Evolutionary conservation across 1,140 invertebrate genomes (phyloP).

Genomic region (Diorhabda carinulata): DNA sequence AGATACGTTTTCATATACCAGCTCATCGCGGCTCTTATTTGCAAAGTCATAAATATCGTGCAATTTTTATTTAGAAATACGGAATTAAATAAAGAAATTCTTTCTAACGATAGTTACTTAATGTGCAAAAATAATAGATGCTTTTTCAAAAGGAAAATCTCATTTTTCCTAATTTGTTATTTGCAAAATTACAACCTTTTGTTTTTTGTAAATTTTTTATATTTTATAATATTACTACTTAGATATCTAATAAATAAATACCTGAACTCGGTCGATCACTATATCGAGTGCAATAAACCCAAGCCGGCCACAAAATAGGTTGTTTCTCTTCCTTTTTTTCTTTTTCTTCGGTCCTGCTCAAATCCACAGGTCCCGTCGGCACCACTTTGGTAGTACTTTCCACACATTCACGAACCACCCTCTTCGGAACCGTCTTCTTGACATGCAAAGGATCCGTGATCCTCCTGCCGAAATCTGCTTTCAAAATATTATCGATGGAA

Average conservation of each 20-base stretch:
- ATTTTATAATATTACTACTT: too few relatives aligned
- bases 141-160: too few relatives aligned
- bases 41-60: too few relatives aligned
- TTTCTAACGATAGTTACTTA: too few relatives aligned
- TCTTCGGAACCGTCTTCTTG: constrained; percentile 53
- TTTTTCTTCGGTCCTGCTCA: constrained; percentile 37
- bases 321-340: constrained; percentile 42
- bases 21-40: too few relatives aligned
- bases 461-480: constrained; percentile 79
- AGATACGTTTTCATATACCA: too few relatives aligned
- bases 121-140: too few relatives aligned
- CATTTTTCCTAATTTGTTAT: too few relatives aligned
- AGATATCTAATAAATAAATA: constrained; percentile 45
- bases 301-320: constrained; percentile 70
- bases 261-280: constrained; percentile 94
- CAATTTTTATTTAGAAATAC: too few relatives aligned
- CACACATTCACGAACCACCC: constrained; percentile 29
- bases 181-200: too few relatives aligned
- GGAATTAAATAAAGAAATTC: too few relatives aligned
- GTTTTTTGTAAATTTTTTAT: too few relatives aligned
- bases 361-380: constrained; percentile 37
- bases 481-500: constrained; percentile 89
- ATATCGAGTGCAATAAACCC: constrained; percentile 96
- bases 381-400: constrained; percentile 23
- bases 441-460: constrained; percentile 66